Percentiles rank a stretch among this genome's conserved stretches.
Conservation (phyloP, 2,888 invertebrate genomes). For the Callinectes sapidus region DNA sequence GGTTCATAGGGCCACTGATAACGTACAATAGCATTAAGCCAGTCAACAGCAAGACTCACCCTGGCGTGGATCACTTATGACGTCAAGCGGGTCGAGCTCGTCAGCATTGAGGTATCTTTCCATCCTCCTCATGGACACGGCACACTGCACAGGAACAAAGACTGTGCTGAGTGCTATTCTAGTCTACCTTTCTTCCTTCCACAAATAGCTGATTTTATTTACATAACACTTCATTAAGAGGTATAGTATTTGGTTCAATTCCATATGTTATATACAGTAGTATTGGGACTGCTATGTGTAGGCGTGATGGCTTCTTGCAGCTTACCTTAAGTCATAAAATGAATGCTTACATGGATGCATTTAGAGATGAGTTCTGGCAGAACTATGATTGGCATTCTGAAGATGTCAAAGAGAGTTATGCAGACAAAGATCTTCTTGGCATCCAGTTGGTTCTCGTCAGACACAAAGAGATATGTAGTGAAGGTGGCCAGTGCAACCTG, state of each 20-base stretch:
- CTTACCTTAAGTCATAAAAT: not conserved
- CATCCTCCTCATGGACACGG: slow-evolving; percentile 92
- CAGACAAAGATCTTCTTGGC: slow-evolving; percentile 91
- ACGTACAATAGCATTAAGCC: not conserved
- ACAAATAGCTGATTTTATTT: not conserved
- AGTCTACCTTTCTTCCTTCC: not conserved
- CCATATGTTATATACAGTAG: not conserved
- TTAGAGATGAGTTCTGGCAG: slow-evolving; percentile 49
- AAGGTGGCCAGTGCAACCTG: slow-evolving; percentile 64
- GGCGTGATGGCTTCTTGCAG: not conserved
- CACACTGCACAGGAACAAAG: slow-evolving; percentile 79
- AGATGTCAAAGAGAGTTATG: slow-evolving; percentile 89
- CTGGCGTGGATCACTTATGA: slow-evolving; percentile 85
- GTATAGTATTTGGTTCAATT: not conserved
- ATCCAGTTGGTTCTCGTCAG: slow-evolving; percentile 83
- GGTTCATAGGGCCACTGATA: not conserved
- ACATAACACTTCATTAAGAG: not conserved
- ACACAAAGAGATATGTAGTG: slow-evolving; percentile 74
- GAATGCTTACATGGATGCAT: slow-evolving; percentile 76
- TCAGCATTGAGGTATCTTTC: slow-evolving; percentile 94
- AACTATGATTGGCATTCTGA: slow-evolving; percentile 85
- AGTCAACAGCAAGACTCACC: slow-evolving; percentile 79
- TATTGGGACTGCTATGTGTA: not conserved
- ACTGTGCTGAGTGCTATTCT: not conserved
- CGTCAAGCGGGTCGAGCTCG: slow-evolving; percentile 87